phyloP scores from a whole-genome alignment of 2,113 vertebrate genomes.

The Zapornia atra region DNA sequence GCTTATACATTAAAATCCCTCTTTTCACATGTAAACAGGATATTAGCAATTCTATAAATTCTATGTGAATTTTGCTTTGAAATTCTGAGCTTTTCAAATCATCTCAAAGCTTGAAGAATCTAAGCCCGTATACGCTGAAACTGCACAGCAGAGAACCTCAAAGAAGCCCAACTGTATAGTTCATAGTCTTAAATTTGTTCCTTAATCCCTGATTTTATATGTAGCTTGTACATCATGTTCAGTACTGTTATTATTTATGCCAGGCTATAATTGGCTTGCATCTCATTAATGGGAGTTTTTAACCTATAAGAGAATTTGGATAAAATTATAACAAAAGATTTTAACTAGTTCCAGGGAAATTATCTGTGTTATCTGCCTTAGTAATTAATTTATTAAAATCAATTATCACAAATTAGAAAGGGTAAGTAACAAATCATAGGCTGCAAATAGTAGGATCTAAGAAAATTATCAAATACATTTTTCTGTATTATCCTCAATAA shows the following conservation, averaged over 20 bases:
- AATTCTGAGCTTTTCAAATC: neutral
- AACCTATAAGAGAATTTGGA: neutral
- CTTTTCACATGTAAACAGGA: neutral
- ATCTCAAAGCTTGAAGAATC: neutral
- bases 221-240: neutral
- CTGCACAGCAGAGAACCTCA: neutral
- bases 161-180: neutral
- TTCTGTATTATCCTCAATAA: neutral
- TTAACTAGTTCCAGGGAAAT: neutral
- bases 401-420: neutral
- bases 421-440: neutral
- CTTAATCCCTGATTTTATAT: neutral
- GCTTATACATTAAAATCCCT: neutral
- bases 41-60: neutral
- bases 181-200: neutral
- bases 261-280: neutral
- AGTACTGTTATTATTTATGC: constrained; percentile 19
- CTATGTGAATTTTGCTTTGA: neutral
- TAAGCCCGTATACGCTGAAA: neutral
- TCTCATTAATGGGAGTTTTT: constrained; percentile 10
- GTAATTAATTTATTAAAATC: constrained; percentile 8
- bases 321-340: neutral
- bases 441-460: neutral
- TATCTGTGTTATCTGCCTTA: neutral
- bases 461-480: neutral